phyloP scores from a whole-genome alignment of 2,113 vertebrate species.

The Tursiops truncatus region DNA sequence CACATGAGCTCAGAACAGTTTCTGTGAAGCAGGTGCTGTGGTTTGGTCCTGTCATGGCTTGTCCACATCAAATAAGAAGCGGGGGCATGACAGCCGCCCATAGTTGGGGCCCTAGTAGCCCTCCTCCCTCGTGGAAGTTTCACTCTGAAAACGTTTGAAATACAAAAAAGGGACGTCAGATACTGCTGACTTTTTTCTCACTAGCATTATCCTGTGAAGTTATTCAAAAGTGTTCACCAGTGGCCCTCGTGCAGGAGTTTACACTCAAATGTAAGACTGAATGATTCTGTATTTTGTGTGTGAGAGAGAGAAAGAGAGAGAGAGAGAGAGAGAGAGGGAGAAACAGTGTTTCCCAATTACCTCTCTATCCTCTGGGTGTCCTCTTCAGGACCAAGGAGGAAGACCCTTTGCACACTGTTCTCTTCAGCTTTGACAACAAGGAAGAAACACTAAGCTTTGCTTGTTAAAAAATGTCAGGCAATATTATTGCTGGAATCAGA shows the following conservation, averaged over 20 bases:
- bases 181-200: slow-evolving; percentile 80
- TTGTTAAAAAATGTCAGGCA: background rate
- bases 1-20: no score
- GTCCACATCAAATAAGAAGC: slow-evolving; percentile 56
- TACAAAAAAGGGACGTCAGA: slow-evolving; percentile 75
- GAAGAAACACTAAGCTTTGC: background rate
- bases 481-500: background rate
- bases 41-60: background rate
- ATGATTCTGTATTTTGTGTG: slow-evolving; percentile 28
- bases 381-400: background rate
- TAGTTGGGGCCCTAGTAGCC: accelerated
- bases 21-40: no score
- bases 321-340: background rate
- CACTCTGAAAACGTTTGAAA: slow-evolving; percentile 71
- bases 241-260: slow-evolving; percentile 72
- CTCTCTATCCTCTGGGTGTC: background rate
- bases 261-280: slow-evolving; percentile 75
- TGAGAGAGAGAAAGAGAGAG: background rate
- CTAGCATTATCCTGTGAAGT: slow-evolving; percentile 62
- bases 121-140: slow-evolving; percentile 66
- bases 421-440: background rate
- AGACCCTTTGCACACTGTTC: background rate
- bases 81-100: background rate
- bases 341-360: background rate
- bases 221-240: slow-evolving; percentile 61